These are phyloP conservation scores for Piprites chloris DNA, from an alignment of 2,113 vertebrate genomes.

Conservation along the genomic window DNA sequence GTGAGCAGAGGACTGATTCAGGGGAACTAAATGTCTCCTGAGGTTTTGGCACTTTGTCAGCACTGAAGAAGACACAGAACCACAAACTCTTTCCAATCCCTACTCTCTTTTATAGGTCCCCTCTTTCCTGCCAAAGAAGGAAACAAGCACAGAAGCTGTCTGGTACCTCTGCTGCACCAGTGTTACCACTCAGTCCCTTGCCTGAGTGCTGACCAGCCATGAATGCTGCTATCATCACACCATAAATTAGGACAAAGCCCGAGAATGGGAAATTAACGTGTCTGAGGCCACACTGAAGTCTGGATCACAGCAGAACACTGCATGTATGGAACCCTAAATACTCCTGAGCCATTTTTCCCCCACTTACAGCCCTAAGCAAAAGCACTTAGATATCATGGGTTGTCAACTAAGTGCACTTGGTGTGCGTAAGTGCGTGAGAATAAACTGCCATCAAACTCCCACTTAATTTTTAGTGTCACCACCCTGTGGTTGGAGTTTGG, in stretches of 20 bases:
- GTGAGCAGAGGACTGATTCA: neutral
- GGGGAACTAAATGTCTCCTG: neutral
- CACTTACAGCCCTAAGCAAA: neutral
- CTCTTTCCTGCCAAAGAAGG: neutral
- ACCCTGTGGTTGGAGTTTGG: neutral
- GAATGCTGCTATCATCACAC: neutral
- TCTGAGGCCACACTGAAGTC: neutral
- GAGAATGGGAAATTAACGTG: neutral
- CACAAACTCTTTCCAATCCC: neutral
- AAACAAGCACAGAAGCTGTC: neutral
- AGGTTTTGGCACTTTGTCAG: neutral
- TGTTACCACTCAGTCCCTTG: neutral
- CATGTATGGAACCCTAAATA: neutral
- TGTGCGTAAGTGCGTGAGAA: neutral
- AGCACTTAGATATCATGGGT: neutral
- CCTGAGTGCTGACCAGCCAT: neutral
- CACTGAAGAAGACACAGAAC: neutral
- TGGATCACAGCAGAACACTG: neutral
- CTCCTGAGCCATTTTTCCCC: neutral
- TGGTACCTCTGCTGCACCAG: neutral
- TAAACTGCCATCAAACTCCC: neutral
- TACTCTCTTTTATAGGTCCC: neutral
- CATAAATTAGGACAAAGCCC: neutral
- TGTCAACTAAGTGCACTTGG: fast-evolving
- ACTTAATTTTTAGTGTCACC: neutral